phyloP scores from a whole-genome alignment of 2,888 invertebrate species.

The Epinotia nisella region DNA sequence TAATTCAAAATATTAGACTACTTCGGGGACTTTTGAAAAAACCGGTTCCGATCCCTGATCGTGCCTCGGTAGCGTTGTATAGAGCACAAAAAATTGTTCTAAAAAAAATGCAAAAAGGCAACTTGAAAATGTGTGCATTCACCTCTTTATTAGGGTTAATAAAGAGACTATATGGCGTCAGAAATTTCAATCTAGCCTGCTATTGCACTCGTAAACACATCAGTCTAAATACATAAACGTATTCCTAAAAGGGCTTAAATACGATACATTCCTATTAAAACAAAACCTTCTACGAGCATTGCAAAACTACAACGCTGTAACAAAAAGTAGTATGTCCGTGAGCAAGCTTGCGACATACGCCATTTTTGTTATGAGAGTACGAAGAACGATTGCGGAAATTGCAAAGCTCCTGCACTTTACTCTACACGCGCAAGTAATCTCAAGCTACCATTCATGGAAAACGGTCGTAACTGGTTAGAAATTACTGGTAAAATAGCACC shows the following conservation, averaged over 20 bases:
- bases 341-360: background rate
- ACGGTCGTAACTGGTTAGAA: background rate
- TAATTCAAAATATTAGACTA: no score
- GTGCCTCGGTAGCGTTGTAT: no score
- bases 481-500: background rate
- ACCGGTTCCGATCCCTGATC: no score
- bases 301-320: background rate
- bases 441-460: background rate
- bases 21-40: no score
- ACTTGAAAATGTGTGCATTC: no score
- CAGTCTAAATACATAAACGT: background rate
- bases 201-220: background rate
- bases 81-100: no score
- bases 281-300: background rate
- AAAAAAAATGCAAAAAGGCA: no score
- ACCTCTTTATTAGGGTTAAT: background rate
- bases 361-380: background rate
- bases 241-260: background rate
- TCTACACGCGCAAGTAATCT: constrained; percentile 15
- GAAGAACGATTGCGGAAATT: constrained; percentile 20
- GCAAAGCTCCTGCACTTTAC: constrained; percentile 11
- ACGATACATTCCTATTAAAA: background rate
- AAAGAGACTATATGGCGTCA: constrained; percentile 1
- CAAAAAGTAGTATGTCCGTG: background rate
- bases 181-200: background rate